A percentile compares a stretch with the other conserved stretches of the same genome.
Conservation (phyloP, 1,140 invertebrate species). For the Diorhabda sublineata region DNA sequence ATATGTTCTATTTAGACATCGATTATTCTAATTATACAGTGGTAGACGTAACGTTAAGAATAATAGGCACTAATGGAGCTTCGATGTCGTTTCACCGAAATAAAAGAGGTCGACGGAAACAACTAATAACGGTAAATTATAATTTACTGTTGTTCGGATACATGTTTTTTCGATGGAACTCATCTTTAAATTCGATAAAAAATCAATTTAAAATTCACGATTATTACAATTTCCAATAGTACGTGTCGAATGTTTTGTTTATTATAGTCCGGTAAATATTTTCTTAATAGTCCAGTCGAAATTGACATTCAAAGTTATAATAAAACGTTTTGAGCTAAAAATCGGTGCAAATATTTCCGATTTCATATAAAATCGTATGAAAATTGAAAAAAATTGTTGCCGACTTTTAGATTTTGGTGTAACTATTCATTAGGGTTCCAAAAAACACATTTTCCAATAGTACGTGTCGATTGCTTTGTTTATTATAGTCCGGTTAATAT, state of each 20-base stretch:
- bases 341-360: too few relatives aligned
- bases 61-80: not conserved
- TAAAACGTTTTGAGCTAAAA: too few relatives aligned
- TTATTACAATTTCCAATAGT: not conserved
- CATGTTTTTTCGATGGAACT: not conserved
- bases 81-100: not conserved
- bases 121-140: not conserved
- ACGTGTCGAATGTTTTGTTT: too few relatives aligned
- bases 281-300: too few relatives aligned
- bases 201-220: slow-evolving; percentile 3
- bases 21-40: not conserved
- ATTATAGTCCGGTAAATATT: too few relatives aligned
- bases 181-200: not conserved
- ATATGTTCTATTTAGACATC: not conserved
- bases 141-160: not conserved
- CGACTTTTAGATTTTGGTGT: not conserved
- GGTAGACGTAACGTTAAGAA: not conserved
- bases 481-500: too few relatives aligned
- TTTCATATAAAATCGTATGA: too few relatives aligned
- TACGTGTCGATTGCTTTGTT: too few relatives aligned
- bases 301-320: too few relatives aligned
- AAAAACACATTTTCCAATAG: not conserved
- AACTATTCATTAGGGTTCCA: not conserved
- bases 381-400: not conserved
- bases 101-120: not conserved